Evolutionary conservation across 1,140 invertebrate genomes (phyloP).

Genomic region (Mizuhopecten yessoensis): DNA sequence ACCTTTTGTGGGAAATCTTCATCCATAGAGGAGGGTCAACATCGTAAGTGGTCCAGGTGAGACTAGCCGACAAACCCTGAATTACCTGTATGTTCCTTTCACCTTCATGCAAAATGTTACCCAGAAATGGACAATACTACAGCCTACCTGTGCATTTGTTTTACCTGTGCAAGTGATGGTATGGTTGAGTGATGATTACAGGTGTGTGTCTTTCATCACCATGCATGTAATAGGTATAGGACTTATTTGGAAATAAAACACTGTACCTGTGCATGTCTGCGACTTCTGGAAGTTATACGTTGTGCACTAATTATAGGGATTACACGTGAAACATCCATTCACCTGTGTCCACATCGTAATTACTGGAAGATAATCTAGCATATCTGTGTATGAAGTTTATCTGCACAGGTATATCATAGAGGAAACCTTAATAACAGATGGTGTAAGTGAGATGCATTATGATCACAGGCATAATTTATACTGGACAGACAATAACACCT

Average conservation of each 20-base stretch:
- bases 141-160: background rate
- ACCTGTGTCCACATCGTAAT: background rate
- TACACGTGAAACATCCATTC: background rate
- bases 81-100: background rate
- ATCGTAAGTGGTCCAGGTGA: slow-evolving; percentile 6
- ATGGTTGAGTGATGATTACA: slow-evolving; percentile 10
- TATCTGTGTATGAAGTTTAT: background rate
- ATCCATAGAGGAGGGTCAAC: background rate
- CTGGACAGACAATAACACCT: background rate
- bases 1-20: background rate
- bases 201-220: slow-evolving; percentile 9
- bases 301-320: background rate
- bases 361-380: background rate
- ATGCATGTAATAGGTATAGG: background rate
- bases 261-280: background rate
- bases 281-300: background rate
- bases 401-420: background rate
- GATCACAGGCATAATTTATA: background rate
- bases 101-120: slow-evolving; percentile 8
- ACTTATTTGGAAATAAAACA: background rate
- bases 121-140: background rate
- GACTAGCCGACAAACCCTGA: background rate
- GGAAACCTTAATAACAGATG: background rate
- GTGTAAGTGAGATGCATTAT: background rate
- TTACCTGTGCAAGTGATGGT: background rate